Base-by-base conservation (phyloP, 2,888 invertebrate genomes). In the Eilema sororculum region DNA sequence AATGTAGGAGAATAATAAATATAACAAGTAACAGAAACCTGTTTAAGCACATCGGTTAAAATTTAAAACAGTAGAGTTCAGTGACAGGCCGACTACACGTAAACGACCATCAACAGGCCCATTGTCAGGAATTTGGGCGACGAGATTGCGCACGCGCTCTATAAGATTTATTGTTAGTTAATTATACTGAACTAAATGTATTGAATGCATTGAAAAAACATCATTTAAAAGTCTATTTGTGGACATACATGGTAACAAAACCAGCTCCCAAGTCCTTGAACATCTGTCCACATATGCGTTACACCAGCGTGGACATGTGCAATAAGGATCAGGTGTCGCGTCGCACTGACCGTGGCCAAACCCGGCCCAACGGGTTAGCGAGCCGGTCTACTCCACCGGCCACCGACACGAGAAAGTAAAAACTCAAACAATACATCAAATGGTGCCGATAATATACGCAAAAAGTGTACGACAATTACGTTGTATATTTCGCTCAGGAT, bases 271-370 rank as follows among this genome's bases (percentile, higher is more conserved):
- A 73, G 87, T 83, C 88, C 86, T 88, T 86, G 87, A 87, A 89
- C 90, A 92, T 91, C 89, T 90, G 91, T 88, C 89, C 80, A 82
- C 85, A 86, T 83, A 83, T 83, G 80, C 79, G 76, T 80, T 78
- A 77, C 80, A 78, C 67, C 79, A 83, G 79, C 84, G 77, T 82
- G 84, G 89, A 86, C 93, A 91, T 92, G 90, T 91, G 93, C 87
- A 87, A 82, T 80, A 79, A 80, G 89, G 92, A 93, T 95, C 95
- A 94, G 94, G 93, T 95, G 94, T 94, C 94, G 88, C 86, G 91
- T 91, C 93, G 90, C 88, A 89, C 89, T 91, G 93, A 91, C 94
- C 93, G 93, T 89, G 90, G 90, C 78, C 91, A 90, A 91, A 89
- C 89, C 88, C 84, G 83, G 83, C 86, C 81, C 82, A 89, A 94